Evolutionary conservation across 1,140 invertebrate genomes (phyloP).

Genomic region (Chrysomallon squamiferum): DNA sequence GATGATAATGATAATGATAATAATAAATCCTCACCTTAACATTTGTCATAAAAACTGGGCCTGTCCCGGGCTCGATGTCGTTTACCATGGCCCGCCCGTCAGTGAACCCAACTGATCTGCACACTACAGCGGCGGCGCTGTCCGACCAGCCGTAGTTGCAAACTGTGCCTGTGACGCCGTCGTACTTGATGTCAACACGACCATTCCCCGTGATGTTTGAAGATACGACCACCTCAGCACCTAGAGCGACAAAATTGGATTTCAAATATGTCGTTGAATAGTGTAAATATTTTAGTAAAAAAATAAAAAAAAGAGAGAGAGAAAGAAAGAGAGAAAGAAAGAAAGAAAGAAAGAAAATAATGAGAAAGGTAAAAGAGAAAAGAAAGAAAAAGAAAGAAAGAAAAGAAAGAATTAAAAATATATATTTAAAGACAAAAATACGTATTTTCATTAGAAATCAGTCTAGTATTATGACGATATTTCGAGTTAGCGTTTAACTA

Average conservation of each 20-base stretch:
- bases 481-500: too few species aligned
- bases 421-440: too few species aligned
- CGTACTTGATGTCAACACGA: constrained; percentile 74
- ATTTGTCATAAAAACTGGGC: constrained; percentile 76
- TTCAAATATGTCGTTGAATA: too few species aligned
- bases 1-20: neutral
- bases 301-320: neutral
- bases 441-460: too few species aligned
- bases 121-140: constrained; percentile 74
- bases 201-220: constrained; percentile 61
- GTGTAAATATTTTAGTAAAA: too few species aligned
- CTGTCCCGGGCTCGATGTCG: constrained; percentile 37
- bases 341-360: too few species aligned
- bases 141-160: constrained; percentile 79
- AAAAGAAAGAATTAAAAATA: too few species aligned
- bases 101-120: constrained; percentile 70
- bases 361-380: too few species aligned
- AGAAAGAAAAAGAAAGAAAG: too few species aligned
- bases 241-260: constrained; percentile 10
- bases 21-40: neutral
- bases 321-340: neutral
- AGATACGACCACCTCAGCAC: constrained; percentile 28
- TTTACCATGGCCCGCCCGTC: constrained; percentile 20
- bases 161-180: constrained; percentile 74
- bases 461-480: too few species aligned